phyloP scores from a whole-genome alignment of 30 jellyfish, hydroid and myxozoan species.

The Aurelia sp. region DNA sequence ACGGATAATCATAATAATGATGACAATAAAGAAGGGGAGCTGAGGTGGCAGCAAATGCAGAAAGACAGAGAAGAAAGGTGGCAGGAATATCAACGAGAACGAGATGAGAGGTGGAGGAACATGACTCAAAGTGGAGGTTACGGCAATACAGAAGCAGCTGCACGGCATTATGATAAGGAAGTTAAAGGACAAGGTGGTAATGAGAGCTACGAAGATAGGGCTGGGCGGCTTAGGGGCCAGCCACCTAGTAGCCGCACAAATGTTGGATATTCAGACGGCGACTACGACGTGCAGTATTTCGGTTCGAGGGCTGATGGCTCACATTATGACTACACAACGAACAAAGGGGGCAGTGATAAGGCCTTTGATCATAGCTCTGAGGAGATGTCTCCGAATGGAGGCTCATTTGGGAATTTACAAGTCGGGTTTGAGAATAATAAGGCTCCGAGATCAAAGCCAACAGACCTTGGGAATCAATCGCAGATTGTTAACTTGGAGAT shows the following conservation, averaged over 20 bases:
- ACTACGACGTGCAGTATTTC: constrained; percentile 14
- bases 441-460: not conserved
- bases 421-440: constrained; percentile 13
- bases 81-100: constrained; percentile 33
- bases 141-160: not conserved
- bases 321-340: constrained; percentile 35
- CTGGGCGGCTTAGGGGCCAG: not conserved
- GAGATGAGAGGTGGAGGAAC: constrained; percentile 53
- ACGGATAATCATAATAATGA: not conserved
- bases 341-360: not conserved
- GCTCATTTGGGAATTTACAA: constrained; percentile 6
- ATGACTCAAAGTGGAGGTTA: not conserved
- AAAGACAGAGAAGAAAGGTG: constrained; percentile 47
- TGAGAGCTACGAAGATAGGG: not conserved
- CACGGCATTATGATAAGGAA: not conserved
- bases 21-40: not conserved
- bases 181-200: not conserved
- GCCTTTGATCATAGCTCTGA: constrained; percentile 6
- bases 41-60: constrained; percentile 59
- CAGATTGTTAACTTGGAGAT: constrained; percentile 29
- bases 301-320: not conserved
- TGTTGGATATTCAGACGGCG: not conserved
- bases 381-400: constrained; percentile 46
- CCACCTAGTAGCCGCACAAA: not conserved
- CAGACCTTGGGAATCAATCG: constrained; percentile 24